Conservation (phyloP, 2,888 invertebrate species). For the Cheilosia grossa region DNA sequence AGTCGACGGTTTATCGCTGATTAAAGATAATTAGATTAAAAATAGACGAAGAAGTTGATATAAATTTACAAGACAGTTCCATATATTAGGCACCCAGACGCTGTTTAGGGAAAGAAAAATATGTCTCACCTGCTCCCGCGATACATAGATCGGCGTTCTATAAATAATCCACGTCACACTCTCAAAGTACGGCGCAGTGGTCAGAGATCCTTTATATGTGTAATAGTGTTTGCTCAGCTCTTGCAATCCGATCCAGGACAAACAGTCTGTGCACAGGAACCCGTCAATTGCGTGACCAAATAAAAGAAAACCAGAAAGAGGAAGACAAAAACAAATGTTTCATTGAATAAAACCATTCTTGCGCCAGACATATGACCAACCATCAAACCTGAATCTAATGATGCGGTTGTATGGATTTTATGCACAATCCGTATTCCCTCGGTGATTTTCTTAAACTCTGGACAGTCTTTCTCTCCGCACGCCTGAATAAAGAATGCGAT, state of each 20-base stretch:
- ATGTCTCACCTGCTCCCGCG: constrained; percentile 86
- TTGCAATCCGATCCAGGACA: constrained; percentile 88
- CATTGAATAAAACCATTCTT: constrained; percentile 69
- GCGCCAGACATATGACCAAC: constrained; percentile 70
- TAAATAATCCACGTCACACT: constrained; percentile 91
- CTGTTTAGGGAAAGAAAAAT: background rate
- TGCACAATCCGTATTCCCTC: constrained; percentile 84
- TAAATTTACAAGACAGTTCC: background rate
- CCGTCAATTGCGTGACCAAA: constrained; percentile 17
- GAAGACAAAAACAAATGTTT: constrained; percentile 49
- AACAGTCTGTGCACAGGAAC: constrained; percentile 84
- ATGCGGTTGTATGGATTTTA: constrained; percentile 81
- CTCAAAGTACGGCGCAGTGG: constrained; percentile 89
- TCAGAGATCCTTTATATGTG: constrained; percentile 89
- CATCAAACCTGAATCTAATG: constrained; percentile 82
- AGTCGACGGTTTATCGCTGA: no score
- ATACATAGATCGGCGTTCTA: constrained; percentile 87
- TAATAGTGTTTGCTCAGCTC: constrained; percentile 89
- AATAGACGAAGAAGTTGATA: no score
- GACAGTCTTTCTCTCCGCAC: constrained; percentile 85
- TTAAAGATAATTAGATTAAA: no score
- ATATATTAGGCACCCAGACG: background rate
- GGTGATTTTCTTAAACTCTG: constrained; percentile 85
- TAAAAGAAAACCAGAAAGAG: constrained; percentile 44
- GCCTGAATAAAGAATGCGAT: constrained; percentile 88